Conservation (phyloP, 2,113 vertebrate species). For the Pseudopodoces humilis region DNA sequence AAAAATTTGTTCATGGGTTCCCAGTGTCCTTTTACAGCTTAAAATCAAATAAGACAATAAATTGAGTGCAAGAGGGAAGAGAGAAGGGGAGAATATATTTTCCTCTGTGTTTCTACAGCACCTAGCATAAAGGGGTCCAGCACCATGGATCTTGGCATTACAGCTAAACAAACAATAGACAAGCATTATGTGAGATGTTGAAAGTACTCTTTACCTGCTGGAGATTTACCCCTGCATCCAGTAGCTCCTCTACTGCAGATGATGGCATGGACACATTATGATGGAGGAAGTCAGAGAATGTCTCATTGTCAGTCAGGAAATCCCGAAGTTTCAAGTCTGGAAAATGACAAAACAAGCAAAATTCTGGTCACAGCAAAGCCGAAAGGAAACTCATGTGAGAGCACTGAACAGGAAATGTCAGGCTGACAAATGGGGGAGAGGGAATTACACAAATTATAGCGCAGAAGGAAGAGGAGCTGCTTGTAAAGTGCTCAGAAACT, state of each 20-base stretch:
- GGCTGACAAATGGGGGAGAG: not conserved
- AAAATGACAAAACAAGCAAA: not conserved
- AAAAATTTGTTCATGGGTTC: not conserved
- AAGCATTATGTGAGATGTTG: not conserved
- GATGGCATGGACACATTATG: conserved; percentile 80
- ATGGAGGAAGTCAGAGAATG: conserved; percentile 83
- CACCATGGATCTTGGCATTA: not conserved
- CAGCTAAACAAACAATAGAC: not conserved
- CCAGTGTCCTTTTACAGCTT: not conserved
- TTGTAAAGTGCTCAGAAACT: not conserved
- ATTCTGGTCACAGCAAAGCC: conserved; percentile 3
- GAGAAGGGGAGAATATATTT: not conserved
- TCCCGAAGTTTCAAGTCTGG: conserved; percentile 88
- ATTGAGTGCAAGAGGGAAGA: not conserved
- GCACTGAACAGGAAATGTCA: not conserved
- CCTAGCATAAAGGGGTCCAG: not conserved
- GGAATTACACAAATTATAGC: not conserved
- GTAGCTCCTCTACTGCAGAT: conserved; percentile 72
- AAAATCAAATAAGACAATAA: not conserved
- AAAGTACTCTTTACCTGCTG: conserved; percentile 77
- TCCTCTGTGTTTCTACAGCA: not conserved
- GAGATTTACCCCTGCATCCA: conserved; percentile 80
- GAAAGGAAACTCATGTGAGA: not conserved
- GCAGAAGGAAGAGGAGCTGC: not conserved
- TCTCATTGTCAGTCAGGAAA: conserved; percentile 89